Percentiles rank a stretch among this genome's conserved stretches.
Conservation (phyloP, 2,797 vertebrate species). For the Urosaurus nigricauda region DNA sequence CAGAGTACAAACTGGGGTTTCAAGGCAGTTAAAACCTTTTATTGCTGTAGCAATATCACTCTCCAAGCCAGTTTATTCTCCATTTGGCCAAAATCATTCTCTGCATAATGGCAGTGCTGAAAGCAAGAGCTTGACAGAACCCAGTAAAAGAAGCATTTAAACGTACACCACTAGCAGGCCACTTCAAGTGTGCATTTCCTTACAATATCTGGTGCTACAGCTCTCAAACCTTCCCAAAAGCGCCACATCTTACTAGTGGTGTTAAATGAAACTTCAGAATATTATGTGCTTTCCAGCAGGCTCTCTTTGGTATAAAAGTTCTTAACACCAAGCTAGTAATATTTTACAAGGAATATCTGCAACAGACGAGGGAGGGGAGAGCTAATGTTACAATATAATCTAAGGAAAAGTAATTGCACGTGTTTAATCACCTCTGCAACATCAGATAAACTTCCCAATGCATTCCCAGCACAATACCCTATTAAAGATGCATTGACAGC, state of each 20-base stretch:
- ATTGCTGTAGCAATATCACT: conserved; percentile 70
- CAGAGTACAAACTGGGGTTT: conserved; percentile 68
- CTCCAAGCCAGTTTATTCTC: conserved; percentile 60
- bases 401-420: conserved; percentile 79
- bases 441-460: conserved; percentile 75
- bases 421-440: conserved; percentile 74
- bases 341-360: conserved; percentile 78
- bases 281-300: conserved; percentile 82
- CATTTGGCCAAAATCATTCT: conserved; percentile 59
- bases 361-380: conserved; percentile 73
- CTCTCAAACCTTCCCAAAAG: conserved; percentile 75
- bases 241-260: conserved; percentile 74
- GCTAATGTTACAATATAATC: conserved; percentile 67
- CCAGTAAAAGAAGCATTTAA: conserved; percentile 66
- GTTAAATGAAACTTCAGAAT: conserved; percentile 68
- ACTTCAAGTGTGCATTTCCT: conserved; percentile 62
- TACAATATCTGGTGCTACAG: conserved; percentile 63
- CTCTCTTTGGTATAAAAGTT: conserved; percentile 86
- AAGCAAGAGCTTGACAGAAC: conserved; percentile 71
- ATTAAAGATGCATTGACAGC: conserved; percentile 73
- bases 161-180: conserved; percentile 64
- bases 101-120: conserved; percentile 59
- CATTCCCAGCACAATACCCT: conserved; percentile 75
- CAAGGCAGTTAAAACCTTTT: conserved; percentile 70
- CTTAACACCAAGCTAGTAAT: conserved; percentile 78